These are phyloP conservation scores for Brachypterus glaber DNA, from an alignment of 2,888 invertebrate species.

Conservation along the genomic window DNA sequence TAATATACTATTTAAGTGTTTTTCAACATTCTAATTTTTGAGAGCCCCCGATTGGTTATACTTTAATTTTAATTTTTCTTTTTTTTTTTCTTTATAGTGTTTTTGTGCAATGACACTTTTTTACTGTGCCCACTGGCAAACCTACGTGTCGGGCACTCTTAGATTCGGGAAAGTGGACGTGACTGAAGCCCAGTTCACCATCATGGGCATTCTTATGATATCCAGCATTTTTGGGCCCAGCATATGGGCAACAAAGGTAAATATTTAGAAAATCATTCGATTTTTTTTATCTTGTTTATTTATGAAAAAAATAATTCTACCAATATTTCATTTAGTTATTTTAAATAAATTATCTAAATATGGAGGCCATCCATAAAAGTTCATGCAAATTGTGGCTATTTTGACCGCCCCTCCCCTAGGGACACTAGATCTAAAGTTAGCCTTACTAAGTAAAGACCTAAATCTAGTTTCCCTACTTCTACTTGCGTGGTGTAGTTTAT, in stretches of 20 bases:
- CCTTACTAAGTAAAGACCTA: too few species aligned
- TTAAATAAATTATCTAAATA: slow-evolving; percentile 3
- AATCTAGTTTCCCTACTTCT: too few species aligned
- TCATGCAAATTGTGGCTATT: too few species aligned
- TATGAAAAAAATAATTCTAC: slow-evolving; percentile 1
- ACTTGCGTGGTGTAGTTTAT: too few species aligned
- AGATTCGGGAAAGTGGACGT: slow-evolving; percentile 91
- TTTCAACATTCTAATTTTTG: too few species aligned
- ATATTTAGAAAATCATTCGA: slow-evolving; percentile 13
- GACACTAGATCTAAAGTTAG: too few species aligned
- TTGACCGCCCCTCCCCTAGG: too few species aligned
- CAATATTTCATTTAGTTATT: too few species aligned
- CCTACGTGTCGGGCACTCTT: slow-evolving; percentile 93
- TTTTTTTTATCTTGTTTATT: slow-evolving; percentile 7
- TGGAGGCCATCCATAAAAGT: too few species aligned
- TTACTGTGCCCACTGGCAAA: slow-evolving; percentile 99
- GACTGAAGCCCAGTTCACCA: slow-evolving; percentile 93
- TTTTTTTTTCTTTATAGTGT: slow-evolving; percentile 52
- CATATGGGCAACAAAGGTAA: slow-evolving; percentile 75
- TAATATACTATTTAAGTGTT: too few species aligned
- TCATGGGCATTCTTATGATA: slow-evolving; percentile 78
- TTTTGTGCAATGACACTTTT: slow-evolving; percentile 92
- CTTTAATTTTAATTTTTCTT: neutral
- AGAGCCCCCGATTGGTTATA: too few species aligned
- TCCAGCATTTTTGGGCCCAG: slow-evolving; percentile 79